Evolutionary conservation across 1,140 invertebrate species (phyloP).

Genomic region (Hyles vespertilio): DNA sequence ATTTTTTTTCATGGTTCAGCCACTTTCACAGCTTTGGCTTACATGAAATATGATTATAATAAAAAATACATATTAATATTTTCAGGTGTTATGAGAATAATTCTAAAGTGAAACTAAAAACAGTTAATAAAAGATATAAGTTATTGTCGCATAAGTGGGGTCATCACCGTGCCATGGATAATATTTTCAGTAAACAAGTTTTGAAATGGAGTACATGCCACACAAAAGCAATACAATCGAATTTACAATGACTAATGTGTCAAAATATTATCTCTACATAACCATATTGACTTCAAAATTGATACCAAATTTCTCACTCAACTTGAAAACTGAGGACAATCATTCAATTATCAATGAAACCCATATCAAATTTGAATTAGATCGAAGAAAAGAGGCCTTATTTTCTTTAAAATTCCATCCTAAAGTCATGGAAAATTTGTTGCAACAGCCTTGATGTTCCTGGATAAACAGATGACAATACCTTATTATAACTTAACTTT

Average conservation of each 20-base stretch:
- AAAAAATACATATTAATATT: background rate
- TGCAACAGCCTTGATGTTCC: conserved; percentile 48
- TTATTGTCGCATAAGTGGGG: conserved; percentile 56
- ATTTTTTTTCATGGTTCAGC: background rate
- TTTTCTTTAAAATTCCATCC: conserved; percentile 57
- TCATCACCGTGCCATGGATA: conserved; percentile 60
- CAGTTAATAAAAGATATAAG: conserved; percentile 55
- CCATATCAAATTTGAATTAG: conserved; percentile 57
- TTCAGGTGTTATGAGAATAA: conserved; percentile 60
- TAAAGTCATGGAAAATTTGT: conserved; percentile 51
- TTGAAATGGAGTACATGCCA: conserved; percentile 46
- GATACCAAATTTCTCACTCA: conserved; percentile 45
- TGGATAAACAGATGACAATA: conserved; percentile 53
- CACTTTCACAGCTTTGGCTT: no score
- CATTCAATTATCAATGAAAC: conserved; percentile 41
- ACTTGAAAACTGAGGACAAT: conserved; percentile 37
- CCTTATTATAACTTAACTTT: conserved; percentile 63
- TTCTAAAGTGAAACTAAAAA: conserved; percentile 50
- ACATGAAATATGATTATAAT: no score
- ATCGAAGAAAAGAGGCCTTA: conserved; percentile 24
- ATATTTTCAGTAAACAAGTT: conserved; percentile 57
- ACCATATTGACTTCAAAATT: conserved; percentile 56
- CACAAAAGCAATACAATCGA: conserved; percentile 38
- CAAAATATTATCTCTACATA: conserved; percentile 50
- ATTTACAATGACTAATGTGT: conserved; percentile 61